Conservation (phyloP, 2,113 vertebrate species). For the Vulpes vulpes region DNA sequence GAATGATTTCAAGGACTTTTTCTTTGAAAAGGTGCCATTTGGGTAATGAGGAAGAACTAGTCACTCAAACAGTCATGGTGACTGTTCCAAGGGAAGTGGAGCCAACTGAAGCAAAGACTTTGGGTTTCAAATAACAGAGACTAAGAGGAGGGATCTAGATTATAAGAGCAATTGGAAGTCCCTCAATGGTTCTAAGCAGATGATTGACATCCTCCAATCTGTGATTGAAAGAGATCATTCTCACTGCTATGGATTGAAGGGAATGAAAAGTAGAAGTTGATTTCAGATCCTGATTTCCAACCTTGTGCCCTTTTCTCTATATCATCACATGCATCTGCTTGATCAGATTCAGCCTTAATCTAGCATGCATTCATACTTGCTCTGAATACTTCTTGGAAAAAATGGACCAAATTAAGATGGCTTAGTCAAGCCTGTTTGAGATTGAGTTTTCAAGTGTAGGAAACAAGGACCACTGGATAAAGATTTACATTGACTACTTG, state of each 20-base stretch:
- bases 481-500: neutral
- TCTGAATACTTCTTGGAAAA: constrained; percentile 15
- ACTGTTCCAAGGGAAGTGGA: neutral
- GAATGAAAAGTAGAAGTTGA: neutral
- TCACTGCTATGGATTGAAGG: neutral
- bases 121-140: neutral
- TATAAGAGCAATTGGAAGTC: neutral
- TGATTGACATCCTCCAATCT: neutral
- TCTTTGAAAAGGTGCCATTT: constrained; percentile 50
- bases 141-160: neutral
- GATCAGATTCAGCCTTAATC: neutral
- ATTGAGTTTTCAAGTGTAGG: neutral
- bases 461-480: neutral
- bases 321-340: neutral
- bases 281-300: neutral
- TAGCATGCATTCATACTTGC: neutral
- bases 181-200: neutral
- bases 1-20: neutral
- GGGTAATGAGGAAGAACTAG: neutral
- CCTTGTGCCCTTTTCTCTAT: neutral
- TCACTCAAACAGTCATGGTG: neutral
- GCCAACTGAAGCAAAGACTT: neutral
- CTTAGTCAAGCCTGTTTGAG: neutral
- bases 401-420: neutral
- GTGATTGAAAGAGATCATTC: neutral